Base-by-base conservation (phyloP, 2,888 invertebrate genomes). In the Ectemnius continuus region DNA sequence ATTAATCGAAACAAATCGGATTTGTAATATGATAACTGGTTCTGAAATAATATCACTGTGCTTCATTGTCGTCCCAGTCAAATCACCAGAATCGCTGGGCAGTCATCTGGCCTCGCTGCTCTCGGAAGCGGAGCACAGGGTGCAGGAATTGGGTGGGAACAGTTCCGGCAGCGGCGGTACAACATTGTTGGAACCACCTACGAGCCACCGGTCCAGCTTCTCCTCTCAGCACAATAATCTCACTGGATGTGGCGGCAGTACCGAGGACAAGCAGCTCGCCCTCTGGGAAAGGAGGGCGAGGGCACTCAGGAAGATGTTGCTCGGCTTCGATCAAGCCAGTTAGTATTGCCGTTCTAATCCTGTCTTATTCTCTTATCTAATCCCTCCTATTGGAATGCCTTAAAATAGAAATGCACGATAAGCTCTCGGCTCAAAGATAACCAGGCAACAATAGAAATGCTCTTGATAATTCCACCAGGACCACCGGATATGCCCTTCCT, bases 271-370 rank as follows among this genome's bases (percentile, higher is more conserved):
- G 86, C 96, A 97, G 90, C 94, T 96, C 64, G 95, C 96, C 78
- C 94, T 96, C 66, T 98, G 98, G 97, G 97, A 98, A 84, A 93
- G 97, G 77, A 94, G 97, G 85, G 94, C 95, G 61, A 93, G 96
- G 86, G 94, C 96, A 0, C 92, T 97, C 57, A 95, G 95, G 91
- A 95, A 92, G 91, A 95, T 98, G 93, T 93, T 97, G 48, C 92
- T 95, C 45, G 98, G 98, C 61, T 97, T 97, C 93, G 96, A 97
- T 85, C 96, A 97, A 91, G 95, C 96, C 13, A 93, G 94, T 94
- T 88, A 92, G 77, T 73, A 0, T 28, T 13, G 8, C 14, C 48
- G 28, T 62, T 56, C 4, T 36, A 45, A n/a, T 59, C 14, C 52
- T n/a, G 1, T 52, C 52, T n/a, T 14, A 14, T 16, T 52, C 3